Percentiles rank a stretch among this genome's conserved stretches.
These are phyloP conservation scores for Calonectris borealis DNA, from an alignment of 2,113 vertebrate species.

Conservation along the genomic window DNA sequence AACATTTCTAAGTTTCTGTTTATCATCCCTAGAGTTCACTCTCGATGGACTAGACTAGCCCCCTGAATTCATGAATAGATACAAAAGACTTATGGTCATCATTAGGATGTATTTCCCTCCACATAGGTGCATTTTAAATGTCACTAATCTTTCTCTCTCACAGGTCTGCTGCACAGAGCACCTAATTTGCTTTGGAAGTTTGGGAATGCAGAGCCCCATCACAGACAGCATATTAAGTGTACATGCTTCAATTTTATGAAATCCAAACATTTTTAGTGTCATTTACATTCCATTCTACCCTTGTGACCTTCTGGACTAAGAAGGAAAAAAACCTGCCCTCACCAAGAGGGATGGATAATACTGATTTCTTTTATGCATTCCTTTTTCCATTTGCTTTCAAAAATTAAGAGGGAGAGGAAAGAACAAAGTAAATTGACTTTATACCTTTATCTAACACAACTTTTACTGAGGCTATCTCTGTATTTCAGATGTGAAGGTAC, in stretches of 20 bases:
- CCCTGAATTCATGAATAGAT: constrained; percentile 56
- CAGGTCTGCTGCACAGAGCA: not conserved
- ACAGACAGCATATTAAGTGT: not conserved
- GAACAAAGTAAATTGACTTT: not conserved
- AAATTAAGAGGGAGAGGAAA: not conserved
- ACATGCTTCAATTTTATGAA: not conserved
- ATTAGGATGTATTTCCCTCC: constrained; percentile 24
- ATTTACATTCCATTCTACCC: not conserved
- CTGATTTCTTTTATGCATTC: not conserved
- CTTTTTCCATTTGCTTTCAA: not conserved
- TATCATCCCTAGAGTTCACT: constrained; percentile 28
- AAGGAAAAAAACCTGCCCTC: not conserved
- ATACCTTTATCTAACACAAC: not conserved
- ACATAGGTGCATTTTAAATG: not conserved
- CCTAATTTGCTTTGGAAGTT: constrained; percentile 2
- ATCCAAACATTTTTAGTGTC: not conserved
- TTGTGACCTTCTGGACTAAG: not conserved
- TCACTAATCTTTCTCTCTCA: not conserved
- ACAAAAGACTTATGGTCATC: constrained; percentile 48
- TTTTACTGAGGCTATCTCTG: not conserved
- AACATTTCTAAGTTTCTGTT: constrained; percentile 28
- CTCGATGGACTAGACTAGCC: not conserved
- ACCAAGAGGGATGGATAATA: not conserved
- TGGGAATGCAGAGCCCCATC: not conserved
- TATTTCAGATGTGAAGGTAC: not conserved